phyloP scores from a whole-genome alignment of 2,888 invertebrate genomes.

The Arctia plantaginis region DNA sequence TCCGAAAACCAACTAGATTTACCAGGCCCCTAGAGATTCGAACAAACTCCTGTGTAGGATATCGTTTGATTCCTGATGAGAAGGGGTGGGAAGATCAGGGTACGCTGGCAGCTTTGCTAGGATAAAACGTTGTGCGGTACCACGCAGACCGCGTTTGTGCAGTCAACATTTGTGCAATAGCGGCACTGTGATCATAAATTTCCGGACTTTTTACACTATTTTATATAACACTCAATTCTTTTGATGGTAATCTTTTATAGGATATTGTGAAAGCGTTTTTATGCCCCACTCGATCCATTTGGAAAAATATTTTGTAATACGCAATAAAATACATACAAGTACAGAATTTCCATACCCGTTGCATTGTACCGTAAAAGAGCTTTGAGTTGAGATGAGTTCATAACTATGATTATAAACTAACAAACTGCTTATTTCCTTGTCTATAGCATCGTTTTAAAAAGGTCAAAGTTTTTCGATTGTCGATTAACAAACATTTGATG shows the following conservation, averaged over 20 bases:
- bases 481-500: neutral
- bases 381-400: neutral
- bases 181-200: slow-evolving; percentile 56
- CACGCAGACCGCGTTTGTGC: slow-evolving; percentile 58
- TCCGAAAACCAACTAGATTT: slow-evolving; percentile 48
- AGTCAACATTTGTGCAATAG: slow-evolving; percentile 61
- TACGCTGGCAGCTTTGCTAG: slow-evolving; percentile 43
- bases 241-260: slow-evolving; percentile 46
- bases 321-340: neutral
- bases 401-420: neutral
- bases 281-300: slow-evolving; percentile 14
- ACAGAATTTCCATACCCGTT: neutral
- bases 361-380: neutral
- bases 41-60: slow-evolving; percentile 8
- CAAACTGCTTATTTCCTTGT: neutral
- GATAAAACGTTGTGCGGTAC: slow-evolving; percentile 59
- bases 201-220: slow-evolving; percentile 46
- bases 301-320: neutral
- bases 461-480: neutral
- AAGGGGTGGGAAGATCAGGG: slow-evolving; percentile 18
- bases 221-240: slow-evolving; percentile 43
- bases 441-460: neutral
- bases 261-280: slow-evolving; percentile 27
- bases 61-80: slow-evolving; percentile 7
- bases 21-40: slow-evolving; percentile 27